Evolutionary conservation across 2,888 invertebrate genomes (phyloP), one percentile per base, ranked within the genome.

Genomic region (Dysmachus trigonus): DNA sequence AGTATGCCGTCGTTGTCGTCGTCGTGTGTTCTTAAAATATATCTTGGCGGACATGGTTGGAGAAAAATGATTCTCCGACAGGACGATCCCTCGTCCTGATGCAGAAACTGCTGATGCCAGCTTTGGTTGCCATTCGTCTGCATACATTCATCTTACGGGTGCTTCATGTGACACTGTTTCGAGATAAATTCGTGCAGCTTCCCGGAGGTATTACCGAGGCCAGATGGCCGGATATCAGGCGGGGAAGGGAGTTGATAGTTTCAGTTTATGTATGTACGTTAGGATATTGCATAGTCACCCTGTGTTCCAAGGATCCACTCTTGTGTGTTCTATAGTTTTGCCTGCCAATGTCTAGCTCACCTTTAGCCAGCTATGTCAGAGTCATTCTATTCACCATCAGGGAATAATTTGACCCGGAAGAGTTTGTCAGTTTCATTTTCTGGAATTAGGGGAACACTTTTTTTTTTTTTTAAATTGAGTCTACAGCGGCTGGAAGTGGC

Each of bases 171-270:
- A 62, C 81, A 82, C 31, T 82, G 18, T 62, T 82, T 82, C 35
- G 33, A 82, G 81, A 82, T 82, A 82, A 82, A 82, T 82, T 82
- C 62, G 53, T 82, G 62, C 79, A 79, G 79, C 22, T 79, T 79
- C 51, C 27, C 10, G 41, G 53, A 18, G 81, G 62, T n/a, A 62
- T 33, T 33, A 82, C 33, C 22, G 62, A n/a, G 35, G 62, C 81
- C 81, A 82, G 81, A 82, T 82, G 81, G 53, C 35, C 62, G 81
- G 81, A 82, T 82, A 35, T 62, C 62, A 82, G 53, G 22, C 62
- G 62, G 53, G 18, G 35, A 41, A 15, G 51, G n/a, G n/a, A n/a
- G 53, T 77, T 77, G 22, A 77, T 77, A 77, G 62, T 47, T 77
- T n/a, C 4, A 77, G 47, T 51, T 47, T 77, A 77, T 77, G 30